A percentile compares a stretch with the other conserved stretches of the same genome.
phyloP scores from a whole-genome alignment of 2,888 invertebrate genomes.

The Caenorhabditis panamensis region DNA sequence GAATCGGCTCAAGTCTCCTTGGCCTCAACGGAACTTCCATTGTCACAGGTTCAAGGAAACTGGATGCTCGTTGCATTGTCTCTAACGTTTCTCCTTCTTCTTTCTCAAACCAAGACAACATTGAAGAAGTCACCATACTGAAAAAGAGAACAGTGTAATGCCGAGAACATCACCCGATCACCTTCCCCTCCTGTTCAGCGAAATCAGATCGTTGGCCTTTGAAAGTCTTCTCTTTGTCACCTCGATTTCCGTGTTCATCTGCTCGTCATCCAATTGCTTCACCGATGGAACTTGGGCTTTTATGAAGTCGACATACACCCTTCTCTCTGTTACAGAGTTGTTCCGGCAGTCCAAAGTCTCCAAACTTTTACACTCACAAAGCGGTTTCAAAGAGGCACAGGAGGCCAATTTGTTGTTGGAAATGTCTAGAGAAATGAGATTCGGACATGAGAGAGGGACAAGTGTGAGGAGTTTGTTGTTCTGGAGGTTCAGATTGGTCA shows the following conservation, averaged over 20 bases:
- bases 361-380: conserved; percentile 45
- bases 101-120: conserved; percentile 46
- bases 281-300: conserved; percentile 57
- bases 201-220: conserved; percentile 42
- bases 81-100: conserved; percentile 46
- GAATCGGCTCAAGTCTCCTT: conserved; percentile 39
- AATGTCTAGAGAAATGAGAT: conserved; percentile 33
- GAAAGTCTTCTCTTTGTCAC: conserved; percentile 46
- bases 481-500: conserved; percentile 35
- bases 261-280: conserved; percentile 41
- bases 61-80: conserved; percentile 17
- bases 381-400: conserved; percentile 56
- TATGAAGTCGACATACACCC: conserved; percentile 63
- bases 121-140: conserved; percentile 47
- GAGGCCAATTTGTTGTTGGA: conserved; percentile 56
- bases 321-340: conserved; percentile 60
- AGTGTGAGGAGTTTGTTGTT: conserved; percentile 54
- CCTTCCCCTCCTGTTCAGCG: conserved; percentile 51
- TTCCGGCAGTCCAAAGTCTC: conserved; percentile 57
- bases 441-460: conserved; percentile 32
- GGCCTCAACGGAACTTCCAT: conserved; percentile 28
- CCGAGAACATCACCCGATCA: not conserved
- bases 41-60: conserved; percentile 32
- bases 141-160: not conserved
- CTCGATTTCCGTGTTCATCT: conserved; percentile 47